phyloP scores from a whole-genome alignment of 2,113 vertebrate genomes.

The Corynorhinus townsendii region DNA sequence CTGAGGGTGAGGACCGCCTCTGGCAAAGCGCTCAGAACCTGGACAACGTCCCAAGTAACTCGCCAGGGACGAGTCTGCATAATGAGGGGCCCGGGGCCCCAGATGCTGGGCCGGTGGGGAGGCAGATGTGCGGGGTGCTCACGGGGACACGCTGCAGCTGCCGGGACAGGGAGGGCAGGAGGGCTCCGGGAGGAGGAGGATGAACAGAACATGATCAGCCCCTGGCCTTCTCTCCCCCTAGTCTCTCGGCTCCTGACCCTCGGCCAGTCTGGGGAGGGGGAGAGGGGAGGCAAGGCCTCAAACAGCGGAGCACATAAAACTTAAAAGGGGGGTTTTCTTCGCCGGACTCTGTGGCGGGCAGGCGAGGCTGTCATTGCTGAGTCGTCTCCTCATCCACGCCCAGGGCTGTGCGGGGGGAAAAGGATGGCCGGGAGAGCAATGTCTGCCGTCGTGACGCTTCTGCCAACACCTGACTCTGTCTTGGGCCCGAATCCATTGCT shows the following conservation, averaged over 20 bases:
- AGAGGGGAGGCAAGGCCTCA: fast-evolving
- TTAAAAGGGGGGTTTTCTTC: background rate
- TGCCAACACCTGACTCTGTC: background rate
- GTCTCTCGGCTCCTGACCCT: background rate
- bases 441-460: background rate
- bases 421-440: background rate
- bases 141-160: fast-evolving
- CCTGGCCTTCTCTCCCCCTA: background rate
- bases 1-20: no score
- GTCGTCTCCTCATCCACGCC: background rate
- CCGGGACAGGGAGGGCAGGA: background rate
- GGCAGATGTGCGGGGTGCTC: background rate
- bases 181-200: background rate
- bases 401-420: background rate
- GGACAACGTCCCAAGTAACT: background rate
- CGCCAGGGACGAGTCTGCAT: background rate
- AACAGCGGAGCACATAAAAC: background rate
- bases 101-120: background rate
- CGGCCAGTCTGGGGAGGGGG: background rate
- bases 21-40: background rate
- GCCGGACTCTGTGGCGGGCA: background rate
- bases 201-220: background rate
- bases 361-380: background rate
- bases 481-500: background rate
- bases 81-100: no score